Evolutionary conservation across 2,888 invertebrate genomes (phyloP), one percentile per base, ranked within the genome.

Genomic region (Stenoptilia bipunctidactyla): DNA sequence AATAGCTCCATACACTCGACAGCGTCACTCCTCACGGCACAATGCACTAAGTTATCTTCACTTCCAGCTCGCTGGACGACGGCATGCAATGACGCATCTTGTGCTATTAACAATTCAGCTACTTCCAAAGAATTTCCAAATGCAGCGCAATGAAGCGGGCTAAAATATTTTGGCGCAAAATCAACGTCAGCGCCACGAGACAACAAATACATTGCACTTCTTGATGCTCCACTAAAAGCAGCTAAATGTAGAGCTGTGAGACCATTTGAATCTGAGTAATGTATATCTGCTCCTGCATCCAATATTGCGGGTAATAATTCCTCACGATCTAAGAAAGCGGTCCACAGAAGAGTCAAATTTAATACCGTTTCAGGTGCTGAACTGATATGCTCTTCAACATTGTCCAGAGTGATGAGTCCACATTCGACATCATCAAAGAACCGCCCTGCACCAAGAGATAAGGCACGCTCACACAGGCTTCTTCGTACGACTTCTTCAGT

Each of bases 61-160:
- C 88, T 88, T 38, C 89, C 88, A 10, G 83, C 79, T 58, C 87
- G 84, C 50, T 86, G 90, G 0, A 88, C 89, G n/a, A 91, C 89
- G 34, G 90, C 85, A 39, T 88, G 87, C 30, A 93, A 84, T 34
- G 88, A 86, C 3, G 92, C 89, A 1, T 90, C 90, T 48, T 87
- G 86, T 33, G 89, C 88, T 34, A 95, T 86, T 15, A 96, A 85
- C 48, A 93, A 82, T 63, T 89, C 90, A 9, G 92, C 91, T 0
- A 92, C 92, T 57, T 92, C 90, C 4, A 90, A 85, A 15, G 93
- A 90, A 55, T 95, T 94, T 2, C 95, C 93, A 69, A 95, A 94
- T 0, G 95, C 94, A 1, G 95, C 93, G 60, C 93, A 94, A 61
- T 96, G 96, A 39, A 96, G 82, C 0, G 96, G 93, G 15, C 92